Base-by-base conservation (phyloP, 2,888 invertebrate genomes). In the Glomeris marginata region DNA sequence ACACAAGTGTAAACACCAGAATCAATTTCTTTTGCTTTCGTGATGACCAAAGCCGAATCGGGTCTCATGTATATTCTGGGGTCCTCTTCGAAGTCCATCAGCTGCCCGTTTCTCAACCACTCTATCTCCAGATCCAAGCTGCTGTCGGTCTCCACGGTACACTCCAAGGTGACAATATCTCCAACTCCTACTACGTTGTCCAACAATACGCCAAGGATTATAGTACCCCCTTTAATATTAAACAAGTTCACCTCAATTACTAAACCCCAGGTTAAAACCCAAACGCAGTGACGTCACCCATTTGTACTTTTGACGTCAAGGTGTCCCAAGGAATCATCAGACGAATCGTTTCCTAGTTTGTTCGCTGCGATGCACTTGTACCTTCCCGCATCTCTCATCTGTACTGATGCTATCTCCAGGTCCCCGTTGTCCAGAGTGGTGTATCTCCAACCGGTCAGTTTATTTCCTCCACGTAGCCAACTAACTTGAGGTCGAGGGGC, bases 1-100 rank as follows among this genome's bases (percentile, higher is more conserved):
- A 90, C 77, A 65, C 98, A 98, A 0, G 94, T 92, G 66, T 97
- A 99, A 55, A 78, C 78, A 3, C 92, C 97, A 1, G 94, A 90
- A 69, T 98, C 98, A 56, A 91, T 69, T 69, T 91, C 91, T 46
- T 83, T 84, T 0, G 95, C 92, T 65, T 92, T 90, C 13, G 86
- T 84, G 55, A 98, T 92, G 16, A 88, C 86, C 58, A 98, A 72
- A 0, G 95, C 8, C 68, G 87, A 84, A 70, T 97, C 95, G 54
- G 84, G 81, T 55, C 61, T 58, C 46, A 64, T 78, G 1, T 86
- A 77, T 68, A 88, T 88, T 50, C 86, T 72, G 16, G 83, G 81
- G 66, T 91, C 88, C 50, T 75, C 75, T 52, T 87, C 85, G 59
- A 90, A 84, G 66, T 94, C 90, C 51, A 98, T 86, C 5, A 76